Conservation (phyloP, 2,888 invertebrate genomes). For the Unio pictorum region DNA sequence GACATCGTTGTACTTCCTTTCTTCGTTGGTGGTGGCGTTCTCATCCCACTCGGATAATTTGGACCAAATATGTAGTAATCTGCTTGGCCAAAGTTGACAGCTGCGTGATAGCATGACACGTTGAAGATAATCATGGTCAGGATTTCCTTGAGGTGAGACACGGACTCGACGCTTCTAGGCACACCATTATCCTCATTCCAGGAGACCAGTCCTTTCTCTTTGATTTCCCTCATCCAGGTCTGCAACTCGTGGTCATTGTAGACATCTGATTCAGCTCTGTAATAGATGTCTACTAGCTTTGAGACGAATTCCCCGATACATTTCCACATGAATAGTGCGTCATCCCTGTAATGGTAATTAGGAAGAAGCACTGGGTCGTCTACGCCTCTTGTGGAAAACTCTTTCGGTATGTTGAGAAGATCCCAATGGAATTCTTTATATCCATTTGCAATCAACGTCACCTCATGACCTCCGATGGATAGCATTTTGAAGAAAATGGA, state of each 20-base stretch:
- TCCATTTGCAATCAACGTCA: conserved; percentile 6
- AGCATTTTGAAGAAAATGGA: conserved; percentile 25
- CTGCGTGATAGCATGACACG: no score
- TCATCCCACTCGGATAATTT: conserved; percentile 28
- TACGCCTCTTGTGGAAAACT: conserved; percentile 21
- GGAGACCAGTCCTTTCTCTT: no score
- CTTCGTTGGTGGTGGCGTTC: conserved; percentile 25
- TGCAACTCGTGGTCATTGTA: conserved; percentile 22
- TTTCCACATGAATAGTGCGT: conserved; percentile 28
- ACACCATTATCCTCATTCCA: no score
- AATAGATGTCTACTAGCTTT: conserved; percentile 21
- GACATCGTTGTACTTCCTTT: no score
- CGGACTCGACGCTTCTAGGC: no score
- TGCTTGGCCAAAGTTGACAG: conserved; percentile 7
- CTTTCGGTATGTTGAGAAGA: conserved; percentile 20
- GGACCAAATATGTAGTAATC: conserved; percentile 36
- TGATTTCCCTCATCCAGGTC: conserved; percentile 7
- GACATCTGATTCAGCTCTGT: conserved; percentile 23
- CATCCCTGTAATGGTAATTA: conserved; percentile 29
- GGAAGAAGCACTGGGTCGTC: conserved; percentile 23
- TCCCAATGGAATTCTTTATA: conserved; percentile 12
- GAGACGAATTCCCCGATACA: conserved; percentile 15
- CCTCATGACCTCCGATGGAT: conserved; percentile 14
- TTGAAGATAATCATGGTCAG: no score
- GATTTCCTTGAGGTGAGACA: no score